These are phyloP conservation scores for Palythoa grandis DNA, from an alignment of 92 coral and sea anemone genomes.

Conservation along the genomic window DNA sequence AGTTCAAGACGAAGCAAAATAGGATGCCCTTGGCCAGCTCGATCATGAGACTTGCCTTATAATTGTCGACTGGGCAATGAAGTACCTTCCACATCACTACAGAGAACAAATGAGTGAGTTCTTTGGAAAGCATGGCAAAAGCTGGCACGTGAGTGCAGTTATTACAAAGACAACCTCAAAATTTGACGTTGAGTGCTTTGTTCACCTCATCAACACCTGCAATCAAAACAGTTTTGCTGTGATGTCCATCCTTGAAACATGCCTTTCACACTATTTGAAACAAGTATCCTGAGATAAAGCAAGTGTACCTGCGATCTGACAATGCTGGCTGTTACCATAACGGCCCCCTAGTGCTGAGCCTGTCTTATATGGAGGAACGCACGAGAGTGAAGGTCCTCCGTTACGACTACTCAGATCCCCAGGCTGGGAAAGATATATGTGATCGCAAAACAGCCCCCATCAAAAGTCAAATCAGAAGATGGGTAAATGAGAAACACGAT, in stretches of 20 bases:
- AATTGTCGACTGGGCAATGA: slow-evolving; percentile 62
- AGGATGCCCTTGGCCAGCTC: slow-evolving; percentile 50
- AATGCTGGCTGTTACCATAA: slow-evolving; percentile 65
- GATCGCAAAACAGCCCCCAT: slow-evolving; percentile 44
- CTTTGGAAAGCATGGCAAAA: slow-evolving; percentile 55
- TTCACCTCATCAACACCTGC: slow-evolving; percentile 58
- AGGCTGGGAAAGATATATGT: slow-evolving; percentile 32
- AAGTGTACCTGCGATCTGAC: slow-evolving; percentile 60
- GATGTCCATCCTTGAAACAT: slow-evolving; percentile 52
- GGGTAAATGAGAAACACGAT: slow-evolving; percentile 49
- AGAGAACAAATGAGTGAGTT: slow-evolving; percentile 65
- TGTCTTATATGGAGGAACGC: slow-evolving; percentile 15
- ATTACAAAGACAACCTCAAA: slow-evolving; percentile 22
- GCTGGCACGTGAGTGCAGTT: slow-evolving; percentile 61
- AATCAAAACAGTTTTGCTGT: slow-evolving; percentile 63
- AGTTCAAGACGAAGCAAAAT: slow-evolving; percentile 58
- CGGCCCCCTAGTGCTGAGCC: slow-evolving; percentile 56
- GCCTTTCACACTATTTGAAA: slow-evolving; percentile 40
- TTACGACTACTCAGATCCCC: slow-evolving; percentile 40
- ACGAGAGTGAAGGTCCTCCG: neutral
- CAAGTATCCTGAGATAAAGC: slow-evolving; percentile 50
- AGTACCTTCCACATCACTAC: slow-evolving; percentile 48
- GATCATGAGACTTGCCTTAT: slow-evolving; percentile 47
- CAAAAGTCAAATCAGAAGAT: slow-evolving; percentile 40
- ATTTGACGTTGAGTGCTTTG: slow-evolving; percentile 71